Evolutionary conservation across 2,888 invertebrate species (phyloP).

Genomic region (Dicycla oo): DNA sequence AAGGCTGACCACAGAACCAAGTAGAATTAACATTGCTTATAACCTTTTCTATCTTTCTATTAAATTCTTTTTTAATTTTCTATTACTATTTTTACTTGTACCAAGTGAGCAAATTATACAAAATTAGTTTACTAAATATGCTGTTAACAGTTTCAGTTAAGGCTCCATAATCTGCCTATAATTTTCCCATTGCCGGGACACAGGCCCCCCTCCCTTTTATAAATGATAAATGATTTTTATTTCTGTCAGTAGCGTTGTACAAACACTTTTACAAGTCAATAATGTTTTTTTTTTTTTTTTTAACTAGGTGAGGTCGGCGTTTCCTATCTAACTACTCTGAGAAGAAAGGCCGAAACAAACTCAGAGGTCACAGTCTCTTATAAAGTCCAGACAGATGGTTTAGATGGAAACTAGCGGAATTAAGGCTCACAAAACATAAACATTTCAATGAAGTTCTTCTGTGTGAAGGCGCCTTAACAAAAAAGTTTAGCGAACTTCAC

Average conservation of each 20-base stretch:
- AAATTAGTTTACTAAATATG: neutral
- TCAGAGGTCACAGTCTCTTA: too few species aligned
- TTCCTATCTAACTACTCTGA: too few species aligned
- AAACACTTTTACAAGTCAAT: too few species aligned
- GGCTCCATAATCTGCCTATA: neutral
- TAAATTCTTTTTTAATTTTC: neutral
- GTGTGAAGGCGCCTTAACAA: neutral
- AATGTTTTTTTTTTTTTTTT: too few species aligned
- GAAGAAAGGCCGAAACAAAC: too few species aligned
- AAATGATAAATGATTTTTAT: too few species aligned
- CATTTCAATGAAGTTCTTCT: neutral
- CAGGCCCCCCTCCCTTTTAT: neutral
- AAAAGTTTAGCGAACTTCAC: slow-evolving; percentile 2
- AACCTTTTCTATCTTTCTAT: neutral
- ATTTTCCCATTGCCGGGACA: neutral
- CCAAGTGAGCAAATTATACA: neutral
- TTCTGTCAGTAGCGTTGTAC: too few species aligned
- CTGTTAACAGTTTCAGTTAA: neutral
- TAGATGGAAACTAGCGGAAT: too few species aligned
- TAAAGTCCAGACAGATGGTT: too few species aligned
- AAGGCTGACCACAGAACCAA: neutral
- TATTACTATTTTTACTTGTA: neutral
- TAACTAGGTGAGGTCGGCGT: too few species aligned
- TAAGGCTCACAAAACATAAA: neutral
- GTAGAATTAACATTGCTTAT: neutral